phyloP scores from a whole-genome alignment of 2,888 invertebrate genomes.

The Rosalia funebris region DNA sequence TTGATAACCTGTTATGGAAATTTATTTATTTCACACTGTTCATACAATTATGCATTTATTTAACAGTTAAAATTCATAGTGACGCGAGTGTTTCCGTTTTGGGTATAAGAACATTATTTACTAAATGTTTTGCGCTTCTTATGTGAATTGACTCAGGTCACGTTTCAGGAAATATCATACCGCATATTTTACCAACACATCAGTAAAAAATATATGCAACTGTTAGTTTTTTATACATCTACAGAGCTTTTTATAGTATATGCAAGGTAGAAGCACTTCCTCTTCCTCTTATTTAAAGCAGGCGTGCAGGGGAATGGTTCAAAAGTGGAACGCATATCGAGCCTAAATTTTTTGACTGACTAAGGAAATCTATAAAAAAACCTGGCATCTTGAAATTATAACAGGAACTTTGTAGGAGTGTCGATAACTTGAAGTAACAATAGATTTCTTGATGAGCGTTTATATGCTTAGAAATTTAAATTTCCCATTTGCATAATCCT shows the following conservation, averaged over 20 bases:
- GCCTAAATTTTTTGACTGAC: conserved; percentile 19
- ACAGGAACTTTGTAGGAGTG: conserved; percentile 43
- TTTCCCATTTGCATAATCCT: conserved; percentile 45
- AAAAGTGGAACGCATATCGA: conserved; percentile 36
- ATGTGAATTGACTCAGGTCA: not conserved
- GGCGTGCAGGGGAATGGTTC: conserved; percentile 20
- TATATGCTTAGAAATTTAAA: conserved; percentile 42
- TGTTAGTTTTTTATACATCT: conserved; percentile 1
- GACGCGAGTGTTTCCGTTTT: too few species aligned
- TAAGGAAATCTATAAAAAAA: conserved; percentile 26
- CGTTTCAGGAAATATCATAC: conserved; percentile 19
- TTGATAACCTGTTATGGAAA: too few species aligned
- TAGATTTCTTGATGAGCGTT: conserved; percentile 45
- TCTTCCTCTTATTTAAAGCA: conserved; percentile 30
- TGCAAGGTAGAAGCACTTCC: conserved; percentile 29
- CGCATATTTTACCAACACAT: conserved; percentile 1
- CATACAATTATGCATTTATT: too few species aligned
- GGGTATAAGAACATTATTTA: not conserved
- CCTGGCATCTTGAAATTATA: conserved; percentile 37
- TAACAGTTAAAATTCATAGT: too few species aligned
- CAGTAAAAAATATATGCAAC: conserved; percentile 5
- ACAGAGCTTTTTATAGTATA: conserved; percentile 7
- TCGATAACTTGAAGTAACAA: conserved; percentile 39
- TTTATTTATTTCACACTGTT: too few species aligned
- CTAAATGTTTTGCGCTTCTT: not conserved